phyloP scores from a whole-genome alignment of 2,113 vertebrate species.

The Tragelaphus buxtoni region DNA sequence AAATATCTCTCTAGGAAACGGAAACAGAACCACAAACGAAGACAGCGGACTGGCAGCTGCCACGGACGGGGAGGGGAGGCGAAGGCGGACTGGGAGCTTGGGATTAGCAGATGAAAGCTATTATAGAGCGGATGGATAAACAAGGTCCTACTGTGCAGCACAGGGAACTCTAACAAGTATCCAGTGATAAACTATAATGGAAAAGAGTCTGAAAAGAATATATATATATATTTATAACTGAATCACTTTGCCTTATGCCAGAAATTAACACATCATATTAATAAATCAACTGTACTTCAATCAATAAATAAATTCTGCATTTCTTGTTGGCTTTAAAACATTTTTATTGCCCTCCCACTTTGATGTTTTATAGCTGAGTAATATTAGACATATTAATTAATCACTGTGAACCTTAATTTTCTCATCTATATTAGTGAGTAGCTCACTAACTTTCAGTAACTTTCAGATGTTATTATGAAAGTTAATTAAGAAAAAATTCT shows the following conservation, averaged over 20 bases:
- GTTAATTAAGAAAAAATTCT: not conserved
- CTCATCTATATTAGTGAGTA: not conserved
- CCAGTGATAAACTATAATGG: not conserved
- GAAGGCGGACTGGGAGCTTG: not conserved
- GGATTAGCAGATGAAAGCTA: not conserved
- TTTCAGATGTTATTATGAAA: not conserved
- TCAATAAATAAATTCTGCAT: not conserved
- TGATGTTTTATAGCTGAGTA: not conserved
- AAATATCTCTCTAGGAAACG: not conserved
- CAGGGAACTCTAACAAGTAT: not conserved
- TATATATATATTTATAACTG: not conserved
- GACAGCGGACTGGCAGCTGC: not conserved
- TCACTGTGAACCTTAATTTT: not conserved
- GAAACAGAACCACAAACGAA: not conserved
- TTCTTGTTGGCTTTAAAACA: not conserved
- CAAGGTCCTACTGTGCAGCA: not conserved
- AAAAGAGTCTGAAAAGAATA: not conserved
- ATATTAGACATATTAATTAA: not conserved
- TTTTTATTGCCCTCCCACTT: not conserved
- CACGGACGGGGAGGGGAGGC: too few species aligned
- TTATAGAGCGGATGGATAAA: not conserved
- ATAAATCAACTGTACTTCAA: not conserved
- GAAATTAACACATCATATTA: not conserved
- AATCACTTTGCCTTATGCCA: not conserved
- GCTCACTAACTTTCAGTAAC: not conserved